phyloP scores from a whole-genome alignment of 2,888 invertebrate genomes.

The Candidula unifasciata region DNA sequence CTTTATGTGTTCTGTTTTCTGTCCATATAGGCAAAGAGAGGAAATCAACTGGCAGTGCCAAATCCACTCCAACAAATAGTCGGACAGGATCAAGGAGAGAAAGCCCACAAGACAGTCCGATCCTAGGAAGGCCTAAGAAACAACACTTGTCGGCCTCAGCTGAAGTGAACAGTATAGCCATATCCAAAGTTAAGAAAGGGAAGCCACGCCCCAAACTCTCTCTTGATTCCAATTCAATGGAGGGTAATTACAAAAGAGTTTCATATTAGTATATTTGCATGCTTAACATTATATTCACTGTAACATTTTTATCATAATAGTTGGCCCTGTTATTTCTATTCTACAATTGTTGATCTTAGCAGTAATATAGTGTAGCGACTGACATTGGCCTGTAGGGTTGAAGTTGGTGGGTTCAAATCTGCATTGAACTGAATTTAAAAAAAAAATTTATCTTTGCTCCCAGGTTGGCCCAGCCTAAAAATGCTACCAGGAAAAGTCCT shows the following conservation, averaged over 20 bases:
- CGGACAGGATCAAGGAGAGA: constrained; percentile 59
- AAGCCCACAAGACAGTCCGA: constrained; percentile 69
- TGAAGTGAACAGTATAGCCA: background rate
- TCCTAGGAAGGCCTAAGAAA: constrained; percentile 46
- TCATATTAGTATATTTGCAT: background rate
- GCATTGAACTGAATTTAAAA: too few species aligned
- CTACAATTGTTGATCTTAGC: too few species aligned
- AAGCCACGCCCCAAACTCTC: constrained; percentile 61
- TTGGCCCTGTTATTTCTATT: too few species aligned
- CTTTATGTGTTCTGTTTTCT: background rate
- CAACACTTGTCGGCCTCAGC: constrained; percentile 18
- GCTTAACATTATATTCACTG: background rate
- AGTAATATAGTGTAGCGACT: too few species aligned
- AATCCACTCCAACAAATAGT: constrained; percentile 45
- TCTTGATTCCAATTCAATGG: constrained; percentile 25
- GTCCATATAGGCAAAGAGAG: constrained; percentile 41
- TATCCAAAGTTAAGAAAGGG: constrained; percentile 57
- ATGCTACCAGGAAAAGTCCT: too few species aligned
- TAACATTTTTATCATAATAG: too few species aligned
- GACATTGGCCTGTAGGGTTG: too few species aligned
- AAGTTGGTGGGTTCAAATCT: too few species aligned
- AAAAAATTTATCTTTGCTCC: too few species aligned
- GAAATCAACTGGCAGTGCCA: constrained; percentile 34
- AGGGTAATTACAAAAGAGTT: constrained; percentile 11
- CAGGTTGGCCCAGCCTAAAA: too few species aligned